phyloP scores from a whole-genome alignment of 2,113 vertebrate species.

The Myrmecobius fasciatus region DNA sequence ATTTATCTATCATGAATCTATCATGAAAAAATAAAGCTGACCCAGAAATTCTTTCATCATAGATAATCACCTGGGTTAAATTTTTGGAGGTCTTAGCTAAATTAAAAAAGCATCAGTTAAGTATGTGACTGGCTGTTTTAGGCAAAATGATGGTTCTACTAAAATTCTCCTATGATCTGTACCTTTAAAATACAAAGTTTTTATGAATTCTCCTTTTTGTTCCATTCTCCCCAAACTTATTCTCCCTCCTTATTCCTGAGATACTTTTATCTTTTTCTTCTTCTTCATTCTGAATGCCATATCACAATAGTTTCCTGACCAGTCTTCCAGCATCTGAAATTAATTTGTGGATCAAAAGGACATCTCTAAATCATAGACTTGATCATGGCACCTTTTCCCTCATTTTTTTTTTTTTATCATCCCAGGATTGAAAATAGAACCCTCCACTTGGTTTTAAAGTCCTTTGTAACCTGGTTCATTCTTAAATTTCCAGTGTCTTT shows the following conservation, averaged over 20 bases:
- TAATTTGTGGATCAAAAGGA: no score
- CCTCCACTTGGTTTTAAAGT: not conserved
- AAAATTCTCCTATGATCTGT: not conserved
- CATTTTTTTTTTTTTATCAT: not conserved
- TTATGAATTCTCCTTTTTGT: not conserved
- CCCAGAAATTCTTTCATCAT: not conserved
- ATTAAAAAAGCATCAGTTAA: not conserved
- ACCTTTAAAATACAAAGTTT: not conserved
- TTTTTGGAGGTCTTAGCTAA: not conserved
- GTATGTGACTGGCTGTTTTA: not conserved
- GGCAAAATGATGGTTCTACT: not conserved
- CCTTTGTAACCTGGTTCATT: not conserved
- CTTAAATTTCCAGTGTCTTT: not conserved
- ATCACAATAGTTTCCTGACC: not conserved
- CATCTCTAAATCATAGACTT: no score
- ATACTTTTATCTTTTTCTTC: not conserved
- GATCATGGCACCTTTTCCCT: no score
- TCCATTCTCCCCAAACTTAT: not conserved
- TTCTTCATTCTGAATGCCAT: not conserved
- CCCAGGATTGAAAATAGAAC: not conserved
- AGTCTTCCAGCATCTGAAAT: not conserved
- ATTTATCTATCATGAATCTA: no score
- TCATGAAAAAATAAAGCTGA: not conserved
- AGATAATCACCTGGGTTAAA: not conserved
- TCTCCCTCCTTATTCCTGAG: not conserved